phyloP scores from a whole-genome alignment of 2,888 invertebrate species.

The Oxyteleia sp. region DNA sequence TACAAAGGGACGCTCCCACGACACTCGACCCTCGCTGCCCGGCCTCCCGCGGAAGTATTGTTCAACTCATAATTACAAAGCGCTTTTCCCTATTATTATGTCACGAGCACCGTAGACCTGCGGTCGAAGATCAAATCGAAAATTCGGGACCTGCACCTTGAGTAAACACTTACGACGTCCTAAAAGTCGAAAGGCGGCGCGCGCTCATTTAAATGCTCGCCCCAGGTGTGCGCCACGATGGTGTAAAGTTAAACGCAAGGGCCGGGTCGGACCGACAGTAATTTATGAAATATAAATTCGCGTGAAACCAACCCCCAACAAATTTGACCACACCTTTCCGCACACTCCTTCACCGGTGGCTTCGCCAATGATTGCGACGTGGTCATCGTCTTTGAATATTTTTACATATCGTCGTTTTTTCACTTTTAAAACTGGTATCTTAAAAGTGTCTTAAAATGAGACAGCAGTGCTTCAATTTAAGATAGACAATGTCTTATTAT shows the following conservation, averaged over 20 bases:
- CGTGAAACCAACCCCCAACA: slow-evolving; percentile 82
- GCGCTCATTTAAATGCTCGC: slow-evolving; percentile 75
- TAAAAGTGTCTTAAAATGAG: too few relatives aligned
- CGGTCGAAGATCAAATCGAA: slow-evolving; percentile 31
- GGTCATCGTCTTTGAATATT: slow-evolving; percentile 2
- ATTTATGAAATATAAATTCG: slow-evolving; percentile 85
- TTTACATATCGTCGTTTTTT: background rate
- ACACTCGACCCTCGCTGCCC: background rate
- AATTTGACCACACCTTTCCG: slow-evolving; percentile 85
- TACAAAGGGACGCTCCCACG: slow-evolving; percentile 22
- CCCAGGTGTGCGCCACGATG: slow-evolving; percentile 70
- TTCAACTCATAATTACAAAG: slow-evolving; percentile 18
- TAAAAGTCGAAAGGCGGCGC: slow-evolving; percentile 74
- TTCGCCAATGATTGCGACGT: slow-evolving; percentile 20
- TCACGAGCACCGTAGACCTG: background rate
- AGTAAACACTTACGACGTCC: slow-evolving; percentile 75
- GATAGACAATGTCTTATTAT: too few relatives aligned
- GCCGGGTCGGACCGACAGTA: slow-evolving; percentile 70
- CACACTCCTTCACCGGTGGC: slow-evolving; percentile 80
- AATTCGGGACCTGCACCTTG: slow-evolving; percentile 54
- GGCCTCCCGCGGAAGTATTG: slow-evolving; percentile 18
- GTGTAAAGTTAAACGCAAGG: slow-evolving; percentile 46
- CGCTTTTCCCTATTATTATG: slow-evolving; percentile 13
- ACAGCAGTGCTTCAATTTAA: too few relatives aligned
- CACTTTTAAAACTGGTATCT: too few relatives aligned